Conservation (phyloP, 2,888 invertebrate species). For the Drosophila niveifrons region DNA sequence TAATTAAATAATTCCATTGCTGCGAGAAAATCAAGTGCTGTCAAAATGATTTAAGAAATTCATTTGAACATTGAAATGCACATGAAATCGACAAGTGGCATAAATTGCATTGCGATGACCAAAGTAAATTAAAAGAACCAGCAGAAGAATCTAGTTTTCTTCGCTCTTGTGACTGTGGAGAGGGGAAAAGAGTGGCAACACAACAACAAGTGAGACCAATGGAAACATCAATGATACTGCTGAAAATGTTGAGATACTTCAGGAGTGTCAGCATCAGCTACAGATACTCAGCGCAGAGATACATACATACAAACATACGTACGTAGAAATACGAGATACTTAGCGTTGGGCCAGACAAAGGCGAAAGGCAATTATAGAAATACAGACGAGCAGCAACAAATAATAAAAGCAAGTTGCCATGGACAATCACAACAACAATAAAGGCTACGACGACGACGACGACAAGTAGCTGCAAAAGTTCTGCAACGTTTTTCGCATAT, state of each 20-base stretch:
- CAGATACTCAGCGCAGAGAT: constrained; percentile 23
- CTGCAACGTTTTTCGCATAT: constrained; percentile 79
- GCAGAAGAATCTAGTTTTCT: background rate
- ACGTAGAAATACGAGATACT: constrained; percentile 50
- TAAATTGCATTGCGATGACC: constrained; percentile 35
- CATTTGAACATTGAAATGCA: constrained; percentile 30
- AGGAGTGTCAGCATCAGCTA: constrained; percentile 34
- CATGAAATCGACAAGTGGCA: constrained; percentile 36
- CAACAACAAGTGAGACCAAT: constrained; percentile 28
- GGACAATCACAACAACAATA: constrained; percentile 57
- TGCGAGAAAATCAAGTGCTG: constrained; percentile 11
- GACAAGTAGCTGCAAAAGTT: constrained; percentile 76
- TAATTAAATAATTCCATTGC: constrained; percentile 27
- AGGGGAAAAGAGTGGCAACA: constrained; percentile 8
- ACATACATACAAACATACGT: background rate
- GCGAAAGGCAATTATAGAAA: constrained; percentile 74
- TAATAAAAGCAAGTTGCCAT: constrained; percentile 76
- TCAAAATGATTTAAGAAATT: constrained; percentile 24
- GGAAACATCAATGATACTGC: constrained; percentile 34
- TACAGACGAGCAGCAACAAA: constrained; percentile 74
- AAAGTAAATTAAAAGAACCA: constrained; percentile 17
- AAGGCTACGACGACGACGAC: constrained; percentile 38
- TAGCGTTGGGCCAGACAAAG: constrained; percentile 65
- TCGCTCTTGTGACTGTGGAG: background rate
- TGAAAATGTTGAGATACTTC: constrained; percentile 53